phyloP scores from a whole-genome alignment of 1,140 invertebrate genomes.

The Babylonia areolata region DNA sequence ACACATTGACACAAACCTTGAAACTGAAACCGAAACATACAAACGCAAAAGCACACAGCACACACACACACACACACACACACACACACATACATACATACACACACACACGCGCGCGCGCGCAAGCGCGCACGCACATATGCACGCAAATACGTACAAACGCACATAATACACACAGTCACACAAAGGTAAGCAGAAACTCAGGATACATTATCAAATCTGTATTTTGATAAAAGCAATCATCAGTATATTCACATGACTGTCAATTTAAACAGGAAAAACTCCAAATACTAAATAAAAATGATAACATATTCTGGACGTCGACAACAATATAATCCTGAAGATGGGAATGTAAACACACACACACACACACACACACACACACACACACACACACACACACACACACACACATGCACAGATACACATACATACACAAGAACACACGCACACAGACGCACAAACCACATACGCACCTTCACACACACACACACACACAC shows the following conservation, averaged over 20 bases:
- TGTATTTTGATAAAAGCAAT: too few relatives aligned
- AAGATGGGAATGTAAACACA: neutral
- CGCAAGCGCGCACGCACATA: neutral
- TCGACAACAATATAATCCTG: neutral
- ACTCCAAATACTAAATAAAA: neutral
- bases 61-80: slow-evolving; percentile 7
- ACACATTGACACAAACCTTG: neutral
- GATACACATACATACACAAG: neutral
- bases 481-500: too few relatives aligned
- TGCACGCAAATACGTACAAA: too few relatives aligned
- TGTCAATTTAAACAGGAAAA: neutral
- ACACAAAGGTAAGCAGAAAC: too few relatives aligned
- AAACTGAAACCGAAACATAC: neutral
- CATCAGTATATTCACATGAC: too few relatives aligned
- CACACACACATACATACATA: neutral
- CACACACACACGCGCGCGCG: neutral
- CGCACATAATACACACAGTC: too few relatives aligned
- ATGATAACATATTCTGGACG: neutral
- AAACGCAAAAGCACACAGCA: slow-evolving; percentile 8
- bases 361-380: neutral
- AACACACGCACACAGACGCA: neutral
- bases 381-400: neutral
- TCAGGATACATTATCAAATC: too few relatives aligned
- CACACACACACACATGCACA: neutral
- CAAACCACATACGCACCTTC: too few relatives aligned